Conservation (phyloP, 1,140 invertebrate species). For the Meloidogyne exigua region DNA sequence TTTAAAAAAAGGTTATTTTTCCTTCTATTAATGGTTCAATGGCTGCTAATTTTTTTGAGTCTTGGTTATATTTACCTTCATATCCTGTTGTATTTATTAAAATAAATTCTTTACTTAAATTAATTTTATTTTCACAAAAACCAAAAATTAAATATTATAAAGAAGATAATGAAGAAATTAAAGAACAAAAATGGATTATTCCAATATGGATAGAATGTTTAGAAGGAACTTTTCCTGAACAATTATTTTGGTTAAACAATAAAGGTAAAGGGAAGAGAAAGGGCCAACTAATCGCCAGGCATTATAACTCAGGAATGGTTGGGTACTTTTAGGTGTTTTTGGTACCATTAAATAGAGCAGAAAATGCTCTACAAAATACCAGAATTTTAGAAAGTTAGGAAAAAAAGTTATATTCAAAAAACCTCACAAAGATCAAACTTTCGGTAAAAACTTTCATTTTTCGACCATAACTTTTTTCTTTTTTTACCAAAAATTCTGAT, state of each 20-base stretch:
- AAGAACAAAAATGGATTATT: constrained; percentile 31
- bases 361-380: too few relatives aligned
- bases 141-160: constrained; percentile 34
- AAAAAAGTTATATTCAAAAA: too few relatives aligned
- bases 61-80: constrained; percentile 25
- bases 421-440: too few relatives aligned
- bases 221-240: constrained; percentile 22
- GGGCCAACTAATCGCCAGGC: too few relatives aligned
- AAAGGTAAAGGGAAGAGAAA: not conserved
- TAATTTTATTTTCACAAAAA: constrained; percentile 36
- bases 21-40: not conserved
- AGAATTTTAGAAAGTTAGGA: too few relatives aligned
- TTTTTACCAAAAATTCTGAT: too few relatives aligned
- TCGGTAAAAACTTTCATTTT: too few relatives aligned
- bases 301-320: too few relatives aligned
- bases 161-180: not conserved
- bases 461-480: too few relatives aligned
- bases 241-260: constrained; percentile 39
- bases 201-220: constrained; percentile 46
- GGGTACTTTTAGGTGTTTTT: too few relatives aligned
- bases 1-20: too few relatives aligned
- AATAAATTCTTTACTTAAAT: constrained; percentile 28
- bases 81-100: constrained; percentile 45
- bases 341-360: too few relatives aligned
- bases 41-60: constrained; percentile 1